Percentiles rank a stretch among this genome's conserved stretches.
Evolutionary conservation across 2,888 invertebrate genomes (phyloP).

Genomic region (Eupithecia pulchellata): DNA sequence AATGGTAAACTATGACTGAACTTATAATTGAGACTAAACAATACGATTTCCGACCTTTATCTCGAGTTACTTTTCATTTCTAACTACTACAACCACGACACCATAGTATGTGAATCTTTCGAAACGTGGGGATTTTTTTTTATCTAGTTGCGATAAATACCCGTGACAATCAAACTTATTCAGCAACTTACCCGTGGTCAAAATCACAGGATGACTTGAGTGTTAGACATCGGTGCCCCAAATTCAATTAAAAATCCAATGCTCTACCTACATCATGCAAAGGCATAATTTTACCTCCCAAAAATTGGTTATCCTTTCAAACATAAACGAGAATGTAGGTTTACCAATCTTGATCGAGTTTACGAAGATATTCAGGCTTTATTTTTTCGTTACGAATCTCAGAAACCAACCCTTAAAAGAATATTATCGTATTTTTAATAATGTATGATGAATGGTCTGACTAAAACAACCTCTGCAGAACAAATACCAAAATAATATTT

Average conservation of each 20-base stretch:
- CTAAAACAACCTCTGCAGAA: not conserved
- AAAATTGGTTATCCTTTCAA: too few species aligned
- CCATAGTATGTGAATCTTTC: too few species aligned
- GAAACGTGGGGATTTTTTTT: too few species aligned
- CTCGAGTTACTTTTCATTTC: too few species aligned
- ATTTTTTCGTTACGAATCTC: conserved; percentile 2
- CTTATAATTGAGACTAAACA: too few species aligned
- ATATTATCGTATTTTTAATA: conserved; percentile 9
- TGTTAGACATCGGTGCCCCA: not conserved
- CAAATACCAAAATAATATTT: conserved; percentile 1
- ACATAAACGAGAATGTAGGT: not conserved
- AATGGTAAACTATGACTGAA: too few species aligned
- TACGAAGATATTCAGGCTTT: not conserved
- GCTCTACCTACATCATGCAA: not conserved
- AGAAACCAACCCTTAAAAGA: not conserved
- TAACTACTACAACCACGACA: too few species aligned
- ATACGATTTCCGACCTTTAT: too few species aligned
- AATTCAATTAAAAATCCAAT: not conserved
- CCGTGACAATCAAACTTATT: too few species aligned
- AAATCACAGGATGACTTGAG: not conserved
- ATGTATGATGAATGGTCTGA: conserved; percentile 6
- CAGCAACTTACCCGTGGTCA: not conserved
- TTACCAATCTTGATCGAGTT: not conserved
- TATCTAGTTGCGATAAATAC: too few species aligned
- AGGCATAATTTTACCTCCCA: not conserved